phyloP scores from a whole-genome alignment of 2,888 invertebrate species.

The Aquatica leii region DNA sequence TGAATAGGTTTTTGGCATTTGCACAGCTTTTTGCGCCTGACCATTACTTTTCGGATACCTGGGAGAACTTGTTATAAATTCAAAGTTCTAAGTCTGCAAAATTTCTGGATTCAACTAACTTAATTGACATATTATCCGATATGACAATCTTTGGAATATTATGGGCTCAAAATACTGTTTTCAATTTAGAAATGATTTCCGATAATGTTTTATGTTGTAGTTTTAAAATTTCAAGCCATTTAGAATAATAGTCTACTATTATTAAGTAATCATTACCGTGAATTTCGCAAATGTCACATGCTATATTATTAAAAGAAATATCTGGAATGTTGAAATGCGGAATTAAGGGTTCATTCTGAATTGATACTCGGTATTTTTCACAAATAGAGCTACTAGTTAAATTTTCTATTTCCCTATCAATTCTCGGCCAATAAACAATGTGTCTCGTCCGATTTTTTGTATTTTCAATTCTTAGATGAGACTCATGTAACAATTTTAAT shows the following conservation, averaged over 20 bases:
- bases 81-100: constrained; percentile 23
- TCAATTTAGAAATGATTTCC: constrained; percentile 36
- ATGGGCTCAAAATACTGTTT: constrained; percentile 35
- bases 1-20: constrained; percentile 38
- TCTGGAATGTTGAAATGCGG: not conserved
- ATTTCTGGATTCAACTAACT: constrained; percentile 22
- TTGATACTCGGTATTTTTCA: not conserved
- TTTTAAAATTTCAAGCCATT: constrained; percentile 45
- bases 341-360: not conserved
- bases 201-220: too few species aligned
- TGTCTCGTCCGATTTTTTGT: not conserved
- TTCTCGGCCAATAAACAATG: not conserved
- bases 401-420: not conserved
- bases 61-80: constrained; percentile 36
- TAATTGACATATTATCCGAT: constrained; percentile 41
- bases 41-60: constrained; percentile 38
- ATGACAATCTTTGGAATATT: constrained; percentile 37
- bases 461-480: not conserved
- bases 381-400: not conserved
- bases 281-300: too few species aligned
- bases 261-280: constrained; percentile 38
- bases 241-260: constrained; percentile 44
- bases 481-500: too few species aligned
- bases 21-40: constrained; percentile 39
- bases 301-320: constrained; percentile 4